Conservation (phyloP, 2,113 vertebrate species). For the Cyphomyrus discorhynchus region DNA sequence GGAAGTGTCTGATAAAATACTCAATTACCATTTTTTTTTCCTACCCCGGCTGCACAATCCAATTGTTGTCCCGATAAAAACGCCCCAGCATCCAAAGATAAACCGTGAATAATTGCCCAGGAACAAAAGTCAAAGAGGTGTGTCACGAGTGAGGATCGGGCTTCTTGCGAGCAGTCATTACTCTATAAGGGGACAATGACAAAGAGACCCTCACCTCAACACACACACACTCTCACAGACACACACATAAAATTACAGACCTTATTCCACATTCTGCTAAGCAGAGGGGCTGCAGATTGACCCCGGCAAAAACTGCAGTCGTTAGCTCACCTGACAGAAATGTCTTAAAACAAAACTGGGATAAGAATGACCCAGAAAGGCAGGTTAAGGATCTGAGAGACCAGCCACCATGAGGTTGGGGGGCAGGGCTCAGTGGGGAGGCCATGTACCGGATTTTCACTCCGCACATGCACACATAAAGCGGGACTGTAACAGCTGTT, state of each 20-base stretch:
- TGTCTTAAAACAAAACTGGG: neutral
- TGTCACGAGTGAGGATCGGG: conserved; percentile 52
- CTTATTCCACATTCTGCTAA: neutral
- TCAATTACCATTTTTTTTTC: conserved; percentile 72
- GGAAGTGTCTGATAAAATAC: conserved; percentile 75
- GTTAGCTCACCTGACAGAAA: neutral
- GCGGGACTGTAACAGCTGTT: neutral
- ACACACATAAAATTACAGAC: neutral
- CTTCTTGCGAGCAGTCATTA: conserved; percentile 58
- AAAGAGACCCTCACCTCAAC: conserved; percentile 59
- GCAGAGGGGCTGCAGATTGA: neutral
- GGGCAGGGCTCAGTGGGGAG: neutral
- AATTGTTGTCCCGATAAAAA: conserved; percentile 66
- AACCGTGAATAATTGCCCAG: conserved; percentile 70
- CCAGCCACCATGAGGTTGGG: neutral
- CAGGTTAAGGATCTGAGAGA: neutral
- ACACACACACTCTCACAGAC: neutral
- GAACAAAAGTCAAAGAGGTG: conserved; percentile 68
- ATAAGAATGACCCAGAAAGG: neutral
- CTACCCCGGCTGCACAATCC: conserved; percentile 50
- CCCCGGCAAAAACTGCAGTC: neutral
- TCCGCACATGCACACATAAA: neutral
- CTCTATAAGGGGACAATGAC: conserved; percentile 57
- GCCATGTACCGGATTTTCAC: neutral
- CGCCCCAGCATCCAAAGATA: conserved; percentile 59